Evolutionary conservation across 2,888 invertebrate species (phyloP), one percentile per base, ranked within the genome.

Genomic region (Drosophila setosimentum): DNA sequence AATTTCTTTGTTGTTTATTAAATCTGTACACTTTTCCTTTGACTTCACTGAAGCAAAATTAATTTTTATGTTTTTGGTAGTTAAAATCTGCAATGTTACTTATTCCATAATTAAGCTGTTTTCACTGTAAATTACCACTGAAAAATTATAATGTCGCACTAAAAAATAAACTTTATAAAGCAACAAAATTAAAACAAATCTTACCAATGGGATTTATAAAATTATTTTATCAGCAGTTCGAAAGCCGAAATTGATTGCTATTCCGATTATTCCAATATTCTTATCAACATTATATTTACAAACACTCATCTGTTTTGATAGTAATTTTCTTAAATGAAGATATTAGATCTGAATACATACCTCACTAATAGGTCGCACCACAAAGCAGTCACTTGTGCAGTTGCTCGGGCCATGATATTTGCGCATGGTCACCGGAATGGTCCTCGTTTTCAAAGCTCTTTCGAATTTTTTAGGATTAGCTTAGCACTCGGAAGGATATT

Each of bases 391-490:
- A 21, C 54, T 54, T 10, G 86, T 86, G 48, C 91, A 91, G 40
- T 88, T 84, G 29, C 45, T 48, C 5, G 66, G 29, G 2, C 69
- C 78, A 0, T 87, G 78, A 69, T 85, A 89, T 72, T 87, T 92
- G 2, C 92, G 86, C 89, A 91, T 87, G 1, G 91, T 91, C 6
- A 92, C 91, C 61, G 91, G 37, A 8, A 72, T 83, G 4, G 89
- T 75, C 7, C 92, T 89, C 62, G 79, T 75, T 75, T 91, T 92
- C 30, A 80, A 69, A 0, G 80, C 75, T 4, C 92, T 92, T 58
- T n/a, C n/a, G 60, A 58, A 59, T 42, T 21, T 18, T 50, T 33
- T 33, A 18, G 18, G 10, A 7, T 60, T n/a, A 27, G n/a, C 10
- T 48, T 35, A 29, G 42, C 27, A 37, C 16, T 48, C 35, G 16